Evolutionary conservation across 2,888 invertebrate genomes (phyloP), one percentile per base, ranked within the genome.

Genomic region (Spodoptera picta): DNA sequence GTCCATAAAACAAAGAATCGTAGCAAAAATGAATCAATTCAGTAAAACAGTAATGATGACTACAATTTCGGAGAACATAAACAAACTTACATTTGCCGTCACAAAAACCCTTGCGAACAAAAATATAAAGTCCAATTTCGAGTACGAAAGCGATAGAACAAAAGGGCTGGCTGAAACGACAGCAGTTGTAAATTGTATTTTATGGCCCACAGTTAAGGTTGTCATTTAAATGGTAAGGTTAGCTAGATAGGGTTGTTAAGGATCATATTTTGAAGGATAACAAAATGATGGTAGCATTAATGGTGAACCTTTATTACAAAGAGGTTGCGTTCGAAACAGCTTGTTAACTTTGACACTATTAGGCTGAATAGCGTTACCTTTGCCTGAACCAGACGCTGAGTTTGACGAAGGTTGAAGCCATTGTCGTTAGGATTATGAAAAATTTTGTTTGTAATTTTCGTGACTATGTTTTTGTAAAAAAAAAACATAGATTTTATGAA

Each of bases 11-110:
- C 36, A 63, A 47, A 57, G 60, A 70, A 76, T 66, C 65, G 60
- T 65, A 60, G 59, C 68, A 65, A 67, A 75, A 80, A 80, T 76
- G 73, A 73, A 75, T 82, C 75, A 80, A 77, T 64, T 68, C 71
- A 65, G 60, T 74, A 73, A 76, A 73, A 70, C 82, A 69, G 73
- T 83, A 82, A 82, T 82, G 82, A 83, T 75, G 79, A 65, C 71
- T n/a, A 59, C 67, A 51, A 77, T 77, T 80, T 79, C 52, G 65
- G 76, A 51, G 12, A 19, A 51, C 49, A 54, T 11, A 0, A n/a
- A 50, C 53, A 49, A 66, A 52, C 11, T 53, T 44, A 41, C 1
- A 4, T 12, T 27, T 43, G 7, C 65, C 43, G 5, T 10, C 46
- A 1, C 2, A 10, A 14, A 9, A n/a, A 55, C 65, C 66, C 47